Base-by-base conservation (phyloP, 2,888 invertebrate species). In the Drosophila sordidula region DNA sequence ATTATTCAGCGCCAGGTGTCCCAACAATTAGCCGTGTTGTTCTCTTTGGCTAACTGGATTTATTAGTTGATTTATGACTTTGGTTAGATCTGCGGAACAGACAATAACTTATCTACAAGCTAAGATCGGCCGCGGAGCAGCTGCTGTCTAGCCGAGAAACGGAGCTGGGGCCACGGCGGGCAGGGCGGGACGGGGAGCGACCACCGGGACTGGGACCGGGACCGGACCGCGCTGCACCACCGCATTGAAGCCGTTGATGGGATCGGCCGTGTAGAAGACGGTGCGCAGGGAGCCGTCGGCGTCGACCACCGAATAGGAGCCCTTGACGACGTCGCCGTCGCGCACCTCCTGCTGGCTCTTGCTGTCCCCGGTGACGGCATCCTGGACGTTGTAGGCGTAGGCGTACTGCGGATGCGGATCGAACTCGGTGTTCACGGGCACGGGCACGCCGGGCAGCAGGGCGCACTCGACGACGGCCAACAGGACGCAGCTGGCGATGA, bases 201-300 rank as follows among this genome's bases (percentile, higher is more conserved):
- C 66, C 9, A 51, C 57, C 1, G 89, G 82, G 8, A 83, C 79
- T 8, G 88, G 83, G 6, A 1, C 39, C 4, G 38, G 9, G 14
- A 90, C 77, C 1, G 95, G 94, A 56, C 94, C 94, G 87, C 94
- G 94, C 91, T 94, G 94, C 0, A 95, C 95, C 36, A 92, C 86
- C 42, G 92, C 92, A 80, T 92, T 92, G 78, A 92, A 92, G 39
- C 92, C 92, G 54, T 92, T 90, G n/a, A 90, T 80, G 58, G 91
- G 87, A 80, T 92, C 92, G 34, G 92, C 92, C 3, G 91, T 90
- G 70, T 92, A 92, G 64, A 91, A 90, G 16, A 92, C 92, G 11
- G 86, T 91, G 29, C 92, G 89, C 64, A 90, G 79, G 11, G 84
- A 89, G 6, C 92, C 92, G 75, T 92, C 92, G 49, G 92, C 89